Percentiles rank a stretch among this genome's conserved stretches.
Evolutionary conservation across 1,140 invertebrate species (phyloP).

Genomic region (Cydia splendana): DNA sequence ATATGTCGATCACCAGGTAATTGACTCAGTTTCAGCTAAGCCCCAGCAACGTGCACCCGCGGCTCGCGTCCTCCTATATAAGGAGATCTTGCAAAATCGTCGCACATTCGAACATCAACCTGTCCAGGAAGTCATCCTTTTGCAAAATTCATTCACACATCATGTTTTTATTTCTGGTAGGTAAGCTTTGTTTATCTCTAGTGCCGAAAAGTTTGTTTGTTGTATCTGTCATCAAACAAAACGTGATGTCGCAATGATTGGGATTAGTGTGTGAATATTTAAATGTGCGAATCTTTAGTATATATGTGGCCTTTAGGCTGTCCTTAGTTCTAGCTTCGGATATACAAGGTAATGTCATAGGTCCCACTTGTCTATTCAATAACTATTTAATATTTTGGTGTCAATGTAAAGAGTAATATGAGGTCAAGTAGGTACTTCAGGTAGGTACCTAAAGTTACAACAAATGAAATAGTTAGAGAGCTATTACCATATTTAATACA

Average conservation of each 20-base stretch:
- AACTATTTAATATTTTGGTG: constrained; percentile 1
- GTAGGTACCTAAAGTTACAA: background rate
- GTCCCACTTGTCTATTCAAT: constrained; percentile 6
- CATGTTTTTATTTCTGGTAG: constrained; percentile 65
- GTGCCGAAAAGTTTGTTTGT: constrained; percentile 37
- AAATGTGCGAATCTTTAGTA: constrained; percentile 45
- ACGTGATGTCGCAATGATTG: constrained; percentile 52
- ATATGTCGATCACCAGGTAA: constrained; percentile 66
- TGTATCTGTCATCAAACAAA: constrained; percentile 33
- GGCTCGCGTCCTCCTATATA: constrained; percentile 61
- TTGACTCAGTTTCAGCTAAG: constrained; percentile 67
- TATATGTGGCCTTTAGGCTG: constrained; percentile 43
- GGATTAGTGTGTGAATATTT: constrained; percentile 52
- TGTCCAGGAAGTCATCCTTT: constrained; percentile 69
- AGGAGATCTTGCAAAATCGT: constrained; percentile 71
- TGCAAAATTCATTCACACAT: constrained; percentile 44
- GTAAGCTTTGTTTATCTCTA: constrained; percentile 45
- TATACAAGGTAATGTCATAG: constrained; percentile 32
- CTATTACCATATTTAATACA: too few relatives aligned
- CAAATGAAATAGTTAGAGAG: background rate
- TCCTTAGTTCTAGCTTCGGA: constrained; percentile 28
- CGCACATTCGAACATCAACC: constrained; percentile 70
- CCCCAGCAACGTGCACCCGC: constrained; percentile 48
- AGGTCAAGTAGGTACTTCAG: background rate
- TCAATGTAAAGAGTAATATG: background rate